Percentiles rank a stretch among this genome's conserved stretches.
Evolutionary conservation across 2,888 invertebrate genomes (phyloP).

Genomic region (Thereva unica): DNA sequence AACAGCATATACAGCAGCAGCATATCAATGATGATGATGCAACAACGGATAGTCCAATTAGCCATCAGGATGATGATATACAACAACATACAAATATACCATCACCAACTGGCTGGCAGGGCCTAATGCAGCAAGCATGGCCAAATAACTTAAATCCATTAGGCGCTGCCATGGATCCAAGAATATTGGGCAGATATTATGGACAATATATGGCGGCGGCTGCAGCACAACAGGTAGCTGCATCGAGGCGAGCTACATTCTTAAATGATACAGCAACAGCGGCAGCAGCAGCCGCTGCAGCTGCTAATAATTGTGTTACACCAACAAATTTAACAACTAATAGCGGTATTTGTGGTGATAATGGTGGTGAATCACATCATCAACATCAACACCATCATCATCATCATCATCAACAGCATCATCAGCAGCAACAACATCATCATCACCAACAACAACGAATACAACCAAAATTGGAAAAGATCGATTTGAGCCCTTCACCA

Average conservation of each 20-base stretch:
- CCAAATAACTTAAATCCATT: constrained; percentile 44
- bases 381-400: constrained; percentile 6
- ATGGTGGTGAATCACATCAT: background rate
- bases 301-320: constrained; percentile 4
- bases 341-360: background rate
- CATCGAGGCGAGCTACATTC: constrained; percentile 27
- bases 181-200: constrained; percentile 54
- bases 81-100: constrained; percentile 29
- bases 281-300: background rate
- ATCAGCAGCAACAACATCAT: constrained; percentile 3
- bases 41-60: constrained; percentile 14
- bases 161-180: constrained; percentile 48
- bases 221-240: constrained; percentile 46
- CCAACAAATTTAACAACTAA: background rate
- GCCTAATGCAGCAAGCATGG: constrained; percentile 46
- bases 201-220: constrained; percentile 56
- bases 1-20: background rate
- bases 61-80: constrained; percentile 33
- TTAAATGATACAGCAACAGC: background rate
- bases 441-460: background rate
- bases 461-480: background rate
- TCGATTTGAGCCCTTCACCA: background rate
- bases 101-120: constrained; percentile 43
- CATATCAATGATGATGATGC: constrained; percentile 5
- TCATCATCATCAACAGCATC: constrained; percentile 17